Evolutionary conservation across 2,888 invertebrate genomes (phyloP).

Genomic region (Pollenia amentaria): DNA sequence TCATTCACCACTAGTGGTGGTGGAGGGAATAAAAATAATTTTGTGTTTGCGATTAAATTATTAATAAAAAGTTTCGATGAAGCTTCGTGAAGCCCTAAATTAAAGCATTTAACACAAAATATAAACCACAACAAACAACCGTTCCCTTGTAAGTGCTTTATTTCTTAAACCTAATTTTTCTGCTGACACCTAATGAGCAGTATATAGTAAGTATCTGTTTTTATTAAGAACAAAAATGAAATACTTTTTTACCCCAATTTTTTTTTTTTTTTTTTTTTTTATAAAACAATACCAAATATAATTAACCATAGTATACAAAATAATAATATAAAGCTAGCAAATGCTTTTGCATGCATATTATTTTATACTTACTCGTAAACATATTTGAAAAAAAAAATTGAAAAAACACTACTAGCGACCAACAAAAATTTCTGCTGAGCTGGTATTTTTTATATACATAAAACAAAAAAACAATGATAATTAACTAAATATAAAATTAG

Average conservation of each 20-base stretch:
- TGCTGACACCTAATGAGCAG: neutral
- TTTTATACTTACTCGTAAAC: neutral
- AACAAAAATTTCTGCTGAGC: constrained; percentile 80
- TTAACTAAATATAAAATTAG: constrained; percentile 74
- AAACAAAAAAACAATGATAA: constrained; percentile 82
- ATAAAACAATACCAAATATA: neutral
- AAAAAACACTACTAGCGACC: constrained; percentile 21
- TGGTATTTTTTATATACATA: constrained; percentile 82
- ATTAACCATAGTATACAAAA: neutral
- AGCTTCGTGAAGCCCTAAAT: no score
- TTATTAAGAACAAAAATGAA: constrained; percentile 26
- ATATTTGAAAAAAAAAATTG: neutral
- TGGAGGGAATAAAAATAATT: no score
- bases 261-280: constrained; percentile 15
- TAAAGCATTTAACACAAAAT: no score
- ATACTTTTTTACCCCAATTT: neutral
- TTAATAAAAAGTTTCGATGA: no score
- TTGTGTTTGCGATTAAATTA: no score
- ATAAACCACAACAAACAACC: no score
- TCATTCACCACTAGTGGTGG: no score
- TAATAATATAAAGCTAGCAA: constrained; percentile 12
- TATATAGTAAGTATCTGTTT: neutral
- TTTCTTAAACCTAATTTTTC: no score
- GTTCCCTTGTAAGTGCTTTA: no score
- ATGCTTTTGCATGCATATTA: neutral